Evolutionary conservation across 2,113 vertebrate genomes (phyloP), one percentile per base, ranked within the genome.

Genomic region (Entomyzon cyanotis): DNA sequence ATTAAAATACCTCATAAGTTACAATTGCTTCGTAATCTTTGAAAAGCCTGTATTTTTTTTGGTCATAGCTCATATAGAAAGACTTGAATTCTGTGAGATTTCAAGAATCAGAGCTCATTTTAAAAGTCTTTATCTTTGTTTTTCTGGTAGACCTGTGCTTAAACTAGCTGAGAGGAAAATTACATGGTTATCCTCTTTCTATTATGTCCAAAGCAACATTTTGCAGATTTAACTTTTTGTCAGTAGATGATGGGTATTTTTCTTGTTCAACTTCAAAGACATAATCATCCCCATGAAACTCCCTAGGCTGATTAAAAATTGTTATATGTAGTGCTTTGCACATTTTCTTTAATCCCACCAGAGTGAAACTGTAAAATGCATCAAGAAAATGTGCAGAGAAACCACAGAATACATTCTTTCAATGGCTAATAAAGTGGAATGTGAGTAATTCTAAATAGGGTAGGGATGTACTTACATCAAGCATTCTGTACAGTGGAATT

Each of bases 281-380:
- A 7, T 80, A 24, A 52, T 60, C 5, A 1, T 62, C 6, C 28
- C n/a, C 18, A 13, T 71, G 30, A 60, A 80, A 65, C 5, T 73
- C 22, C 37, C 17, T 74, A 37, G 30, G 5, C 28, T 30, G 31
- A 37, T 63, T 58, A 73, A 68, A 85, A 73, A 22, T 68, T 2
- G 0, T 55, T 69, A 8, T 23, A 27, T 1, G 0, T 27, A 53
- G 12, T 62, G 20, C 16, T 89, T 89, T 70, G 46, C 7, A 7
- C 25, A 10, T 33, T 9, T 41, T 7, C 30, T 84, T 70, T 53
- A 78, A 33, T 77, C 12, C 23, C n/a, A 12, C 0, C 0, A 16
- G 15, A 68, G 1, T 41, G 21, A 75, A 89, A 88, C 18, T 80
- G 15, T 77, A 70, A 70, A 93, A 67, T 60, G 15, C 2, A 1